A percentile compares a stretch with the other conserved stretches of the same genome.
Evolutionary conservation across 2,888 invertebrate genomes (phyloP).

Genomic region (Limnephilus rhombicus): DNA sequence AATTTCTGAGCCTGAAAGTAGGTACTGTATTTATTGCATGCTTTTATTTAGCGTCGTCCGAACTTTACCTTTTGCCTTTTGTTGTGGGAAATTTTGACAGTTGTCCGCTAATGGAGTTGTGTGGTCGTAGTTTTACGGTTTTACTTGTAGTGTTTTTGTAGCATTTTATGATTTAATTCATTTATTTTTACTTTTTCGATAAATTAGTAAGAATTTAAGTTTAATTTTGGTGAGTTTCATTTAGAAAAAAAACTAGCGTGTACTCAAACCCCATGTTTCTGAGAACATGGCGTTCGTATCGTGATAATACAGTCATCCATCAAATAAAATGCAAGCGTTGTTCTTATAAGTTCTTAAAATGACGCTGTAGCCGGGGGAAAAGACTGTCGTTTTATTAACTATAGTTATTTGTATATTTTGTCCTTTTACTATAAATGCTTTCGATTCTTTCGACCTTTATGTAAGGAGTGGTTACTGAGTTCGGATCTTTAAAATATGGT

Average conservation of each 20-base stretch:
- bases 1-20: neutral
- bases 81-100: slow-evolving; percentile 62
- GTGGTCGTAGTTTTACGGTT: slow-evolving; percentile 47
- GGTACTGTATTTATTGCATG: neutral
- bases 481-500: slow-evolving; percentile 70
- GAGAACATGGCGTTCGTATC: slow-evolving; percentile 58
- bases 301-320: slow-evolving; percentile 12
- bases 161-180: slow-evolving; percentile 15
- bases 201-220: slow-evolving; percentile 28
- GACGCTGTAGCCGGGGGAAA: neutral
- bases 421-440: slow-evolving; percentile 5
- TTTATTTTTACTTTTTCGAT: slow-evolving; percentile 33
- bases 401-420: slow-evolving; percentile 26
- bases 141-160: slow-evolving; percentile 42
- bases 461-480: slow-evolving; percentile 58
- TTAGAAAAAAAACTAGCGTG: slow-evolving; percentile 48
- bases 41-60: slow-evolving; percentile 23
- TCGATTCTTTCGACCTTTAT: slow-evolving; percentile 42
- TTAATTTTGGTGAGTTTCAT: slow-evolving; percentile 55
- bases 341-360: slow-evolving; percentile 5
- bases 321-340: slow-evolving; percentile 25
- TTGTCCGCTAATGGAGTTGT: slow-evolving; percentile 46
- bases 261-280: slow-evolving; percentile 54
- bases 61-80: slow-evolving; percentile 44
- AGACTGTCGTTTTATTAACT: neutral